Evolutionary conservation across 2,113 vertebrate genomes (phyloP).

Genomic region (Limnothrissa miodon): DNA sequence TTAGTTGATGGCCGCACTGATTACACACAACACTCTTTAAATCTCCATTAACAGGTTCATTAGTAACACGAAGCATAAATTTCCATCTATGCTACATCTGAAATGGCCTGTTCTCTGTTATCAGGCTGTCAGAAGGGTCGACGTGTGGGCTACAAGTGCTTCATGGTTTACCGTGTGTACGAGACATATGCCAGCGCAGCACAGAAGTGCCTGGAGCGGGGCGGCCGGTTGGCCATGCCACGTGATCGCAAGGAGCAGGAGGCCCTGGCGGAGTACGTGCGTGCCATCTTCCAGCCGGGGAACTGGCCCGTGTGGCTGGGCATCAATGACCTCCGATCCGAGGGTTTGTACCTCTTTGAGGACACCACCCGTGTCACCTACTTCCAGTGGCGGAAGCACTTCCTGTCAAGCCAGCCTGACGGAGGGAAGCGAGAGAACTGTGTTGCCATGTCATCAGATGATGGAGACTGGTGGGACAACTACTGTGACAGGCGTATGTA

Average conservation of each 20-base stretch:
- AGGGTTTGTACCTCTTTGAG: slow-evolving; percentile 83
- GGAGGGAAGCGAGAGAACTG: slow-evolving; percentile 86
- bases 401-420: slow-evolving; percentile 83
- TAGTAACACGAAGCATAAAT: too few species aligned
- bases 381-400: slow-evolving; percentile 86
- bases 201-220: slow-evolving; percentile 74
- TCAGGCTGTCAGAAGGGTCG: slow-evolving; percentile 83
- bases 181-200: slow-evolving; percentile 76
- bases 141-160: slow-evolving; percentile 80
- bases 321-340: slow-evolving; percentile 79
- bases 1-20: slow-evolving; percentile 31
- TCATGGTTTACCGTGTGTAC: slow-evolving; percentile 77
- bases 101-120: background rate
- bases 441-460: slow-evolving; percentile 84
- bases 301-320: slow-evolving; percentile 92
- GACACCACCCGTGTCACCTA: slow-evolving; percentile 80
- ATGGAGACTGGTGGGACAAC: slow-evolving; percentile 93
- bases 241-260: slow-evolving; percentile 79
- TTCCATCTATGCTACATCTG: background rate
- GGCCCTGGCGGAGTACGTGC: slow-evolving; percentile 76
- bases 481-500: slow-evolving; percentile 85
- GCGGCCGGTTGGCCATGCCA: slow-evolving; percentile 83
- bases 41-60: background rate
- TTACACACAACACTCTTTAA: background rate
- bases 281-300: slow-evolving; percentile 74